Evolutionary conservation across 2,888 invertebrate genomes (phyloP), one percentile per base, ranked within the genome.

Genomic region (Ennomos erosarius): DNA sequence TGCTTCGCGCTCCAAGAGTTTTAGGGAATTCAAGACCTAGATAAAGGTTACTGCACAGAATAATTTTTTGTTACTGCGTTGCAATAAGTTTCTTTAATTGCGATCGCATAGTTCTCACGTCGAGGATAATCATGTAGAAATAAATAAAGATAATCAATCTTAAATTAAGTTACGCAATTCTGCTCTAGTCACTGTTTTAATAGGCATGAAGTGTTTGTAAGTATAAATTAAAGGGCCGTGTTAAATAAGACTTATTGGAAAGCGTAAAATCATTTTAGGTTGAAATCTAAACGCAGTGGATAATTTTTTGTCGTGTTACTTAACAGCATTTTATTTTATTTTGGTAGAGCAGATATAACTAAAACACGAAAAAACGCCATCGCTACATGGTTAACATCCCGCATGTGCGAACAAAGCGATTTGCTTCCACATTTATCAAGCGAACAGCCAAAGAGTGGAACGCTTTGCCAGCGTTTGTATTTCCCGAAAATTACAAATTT

Each of bases 1-100:
- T 73, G 75, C 76, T 78, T 78, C 78, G 77, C 73, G 76, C 74
- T 68, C 68, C 70, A 71, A 65, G 57, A 70, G 64, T 67, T 73
- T 69, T 67, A 70, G 75, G 81, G 78, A 78, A 78, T 81, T 78
- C 38, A 43, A 49, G 62, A 57, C 65, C 67, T 65, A 64, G 57
- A 57, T 48, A 60, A 47, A 58, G 59, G 66, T 64, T 51, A 49
- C 40, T 11, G 6, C 26, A 40, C 33, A 58, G 12, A 26, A 26
- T 26, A 26, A 9, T 34, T n/a, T n/a, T n/a, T n/a, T 45, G 44
- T 45, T 9, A 49, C 48, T 10, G 12, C 10, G n/a, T 9, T 36
- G 35, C 40, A 40, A 43, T 43, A 26, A 26, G 26, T 10, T 9
- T 26, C 40, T 43, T 16, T 33, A 1, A 43, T 43, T 43, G 43